Base-by-base conservation (phyloP, 2,797 vertebrate species). In the Rhynchotus rufescens region DNA sequence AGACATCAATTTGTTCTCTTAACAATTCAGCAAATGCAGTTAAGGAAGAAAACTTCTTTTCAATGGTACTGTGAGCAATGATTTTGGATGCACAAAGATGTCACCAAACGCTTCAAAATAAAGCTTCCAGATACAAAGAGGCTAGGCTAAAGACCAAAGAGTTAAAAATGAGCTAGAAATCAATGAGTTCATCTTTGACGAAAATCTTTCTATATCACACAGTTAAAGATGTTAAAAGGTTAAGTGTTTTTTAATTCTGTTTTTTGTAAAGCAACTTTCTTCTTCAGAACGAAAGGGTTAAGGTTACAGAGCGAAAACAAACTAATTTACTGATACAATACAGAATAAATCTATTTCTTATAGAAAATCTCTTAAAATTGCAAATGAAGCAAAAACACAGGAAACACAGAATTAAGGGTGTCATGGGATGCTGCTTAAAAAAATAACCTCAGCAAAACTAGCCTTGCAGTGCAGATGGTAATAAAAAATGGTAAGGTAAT, bases 331-430 rank as follows among this genome's bases (percentile, higher is more conserved):
- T 83, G 36, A 56, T 57, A 73, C 61, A 68, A 59, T 21, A 65
- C 2, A 65, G 40, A 80, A 92, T 54, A 89, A 75, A 93, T 61
- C 45, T 74, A 72, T 90, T 95, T 95, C 68, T 80, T 85, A 47
- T 1, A 64, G 61, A 93, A 89, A 84, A 94, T 54, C 56, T 91
- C 61, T 88, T 93, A 92, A 94, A 93, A 95, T 92, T 94, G 85
- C 75, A 96, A 96, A 97, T 95, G 40, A 96, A 96, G 83, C 90
- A 89, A 95, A 95, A 86, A 59, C 32, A 3, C 69, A 59, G 81
- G 89, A 97, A 96, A 76, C 69, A 66, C 51, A 89, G 74, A 93
- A 96, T 96, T 96, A 96, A 87, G 42, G 32, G 94, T 96, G 84
- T 68, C 95, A 80, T 85, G 92, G 92, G 94, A 96, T 86, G 56